Conservation (phyloP, 2,888 invertebrate genomes). For the Andrena haemorrhoa region DNA sequence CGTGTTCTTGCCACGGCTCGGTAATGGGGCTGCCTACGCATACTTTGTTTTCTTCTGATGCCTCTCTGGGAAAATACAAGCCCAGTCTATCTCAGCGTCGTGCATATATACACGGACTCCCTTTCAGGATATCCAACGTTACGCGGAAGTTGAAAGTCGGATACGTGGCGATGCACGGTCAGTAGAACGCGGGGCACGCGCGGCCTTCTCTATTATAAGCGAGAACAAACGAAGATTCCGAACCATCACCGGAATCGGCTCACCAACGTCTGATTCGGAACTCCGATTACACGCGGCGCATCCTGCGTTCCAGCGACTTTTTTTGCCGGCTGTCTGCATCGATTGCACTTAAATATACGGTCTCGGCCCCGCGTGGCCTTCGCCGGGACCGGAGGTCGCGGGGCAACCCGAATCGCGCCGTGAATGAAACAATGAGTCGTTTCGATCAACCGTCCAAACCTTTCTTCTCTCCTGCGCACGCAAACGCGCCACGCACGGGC, state of each 20-base stretch:
- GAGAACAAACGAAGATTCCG: background rate
- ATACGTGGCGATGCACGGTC: background rate
- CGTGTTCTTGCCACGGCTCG: background rate
- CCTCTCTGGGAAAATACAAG: background rate
- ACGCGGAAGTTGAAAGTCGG: too few relatives aligned
- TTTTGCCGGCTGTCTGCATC: slow-evolving; percentile 62
- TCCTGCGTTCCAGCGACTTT: slow-evolving; percentile 60
- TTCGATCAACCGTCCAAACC: slow-evolving; percentile 70
- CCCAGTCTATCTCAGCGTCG: background rate
- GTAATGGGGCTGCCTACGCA: slow-evolving; percentile 26
- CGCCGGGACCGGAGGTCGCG: slow-evolving; percentile 35
- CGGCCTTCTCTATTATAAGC: background rate
- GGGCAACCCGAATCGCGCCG: slow-evolving; percentile 75
- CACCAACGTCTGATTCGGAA: slow-evolving; percentile 42
- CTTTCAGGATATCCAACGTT: too few relatives aligned
- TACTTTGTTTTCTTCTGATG: background rate
- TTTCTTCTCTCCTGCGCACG: slow-evolving; percentile 53
- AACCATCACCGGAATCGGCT: slow-evolving; percentile 34
- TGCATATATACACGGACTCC: too few relatives aligned
- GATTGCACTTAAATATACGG: slow-evolving; percentile 29
- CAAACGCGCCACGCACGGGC: background rate
- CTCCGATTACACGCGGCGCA: slow-evolving; percentile 54
- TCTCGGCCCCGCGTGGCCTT: slow-evolving; percentile 48
- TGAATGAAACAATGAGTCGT: slow-evolving; percentile 79
- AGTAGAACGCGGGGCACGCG: background rate